These are phyloP conservation scores for Diadema setosum DNA, from an alignment of 35 echinoderm and acorn worm genomes.

Conservation along the genomic window DNA sequence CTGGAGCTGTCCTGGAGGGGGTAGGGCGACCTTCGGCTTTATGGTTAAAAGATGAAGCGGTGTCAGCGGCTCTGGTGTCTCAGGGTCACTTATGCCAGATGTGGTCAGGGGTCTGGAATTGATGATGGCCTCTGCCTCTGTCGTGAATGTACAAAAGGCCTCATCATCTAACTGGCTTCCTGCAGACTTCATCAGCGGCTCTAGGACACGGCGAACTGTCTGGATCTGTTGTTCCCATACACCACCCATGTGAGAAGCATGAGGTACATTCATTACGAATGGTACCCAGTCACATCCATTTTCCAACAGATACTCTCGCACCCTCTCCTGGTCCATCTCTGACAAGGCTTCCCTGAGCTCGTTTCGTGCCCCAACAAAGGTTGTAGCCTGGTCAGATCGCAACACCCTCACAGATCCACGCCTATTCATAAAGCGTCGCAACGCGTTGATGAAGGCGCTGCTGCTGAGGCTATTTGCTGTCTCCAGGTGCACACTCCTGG, in stretches of 20 bases:
- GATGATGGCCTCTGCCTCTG: slow-evolving; percentile 6
- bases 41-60: slow-evolving; percentile 33
- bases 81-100: background rate
- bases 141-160: slow-evolving; percentile 2
- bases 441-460: too few relatives aligned
- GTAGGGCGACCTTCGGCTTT: slow-evolving; percentile 62
- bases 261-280: too few relatives aligned
- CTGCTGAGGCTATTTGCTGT: too few relatives aligned
- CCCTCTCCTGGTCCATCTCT: slow-evolving; percentile 28
- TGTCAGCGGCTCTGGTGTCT: slow-evolving; percentile 33
- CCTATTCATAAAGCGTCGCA: too few relatives aligned
- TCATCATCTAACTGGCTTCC: slow-evolving; percentile 55
- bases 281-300: slow-evolving; percentile 26
- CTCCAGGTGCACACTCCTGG: too few relatives aligned
- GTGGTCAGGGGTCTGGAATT: slow-evolving; percentile 35
- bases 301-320: background rate
- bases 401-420: too few relatives aligned
- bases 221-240: too few relatives aligned
- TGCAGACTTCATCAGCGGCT: background rate
- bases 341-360: slow-evolving; percentile 26
- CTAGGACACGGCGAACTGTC: slow-evolving; percentile 16
- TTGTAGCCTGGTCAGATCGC: slow-evolving; percentile 38
- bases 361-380: slow-evolving; percentile 57
- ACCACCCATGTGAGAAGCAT: too few relatives aligned
- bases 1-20: slow-evolving; percentile 59